Percentiles rank a stretch among this genome's conserved stretches.
Conservation (phyloP, 2,113 vertebrate species). For the Prunella fulvescens region DNA sequence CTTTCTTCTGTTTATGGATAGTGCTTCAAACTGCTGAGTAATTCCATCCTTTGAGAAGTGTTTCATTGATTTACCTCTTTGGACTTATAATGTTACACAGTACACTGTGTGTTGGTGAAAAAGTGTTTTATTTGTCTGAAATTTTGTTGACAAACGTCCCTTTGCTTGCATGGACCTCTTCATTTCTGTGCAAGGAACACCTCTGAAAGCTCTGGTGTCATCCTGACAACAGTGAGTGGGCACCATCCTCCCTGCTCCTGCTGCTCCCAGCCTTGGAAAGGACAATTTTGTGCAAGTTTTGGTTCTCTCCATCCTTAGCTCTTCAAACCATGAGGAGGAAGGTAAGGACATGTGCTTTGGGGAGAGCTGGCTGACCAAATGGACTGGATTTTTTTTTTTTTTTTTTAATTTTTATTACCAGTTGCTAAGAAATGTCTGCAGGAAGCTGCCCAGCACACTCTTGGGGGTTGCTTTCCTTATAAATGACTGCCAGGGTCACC, state of each 20-base stretch:
- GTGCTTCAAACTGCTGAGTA: background rate
- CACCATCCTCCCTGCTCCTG: background rate
- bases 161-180: background rate
- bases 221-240: background rate
- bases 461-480: background rate
- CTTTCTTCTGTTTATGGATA: background rate
- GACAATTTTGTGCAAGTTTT: background rate
- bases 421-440: background rate
- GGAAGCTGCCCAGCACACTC: background rate
- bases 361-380: background rate
- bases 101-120: background rate
- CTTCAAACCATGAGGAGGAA: background rate
- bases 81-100: fast-evolving
- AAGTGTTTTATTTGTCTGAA: background rate
- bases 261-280: background rate
- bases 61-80: background rate
- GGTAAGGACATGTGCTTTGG: background rate
- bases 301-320: background rate
- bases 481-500: background rate
- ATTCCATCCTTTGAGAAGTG: background rate
- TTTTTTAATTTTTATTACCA: background rate
- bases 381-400: background rate
- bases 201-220: fast-evolving
- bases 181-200: background rate
- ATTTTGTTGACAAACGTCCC: background rate